Evolutionary conservation across 2,797 vertebrate species (phyloP), one percentile per base, ranked within the genome.

Genomic region (Podargus strigoides): DNA sequence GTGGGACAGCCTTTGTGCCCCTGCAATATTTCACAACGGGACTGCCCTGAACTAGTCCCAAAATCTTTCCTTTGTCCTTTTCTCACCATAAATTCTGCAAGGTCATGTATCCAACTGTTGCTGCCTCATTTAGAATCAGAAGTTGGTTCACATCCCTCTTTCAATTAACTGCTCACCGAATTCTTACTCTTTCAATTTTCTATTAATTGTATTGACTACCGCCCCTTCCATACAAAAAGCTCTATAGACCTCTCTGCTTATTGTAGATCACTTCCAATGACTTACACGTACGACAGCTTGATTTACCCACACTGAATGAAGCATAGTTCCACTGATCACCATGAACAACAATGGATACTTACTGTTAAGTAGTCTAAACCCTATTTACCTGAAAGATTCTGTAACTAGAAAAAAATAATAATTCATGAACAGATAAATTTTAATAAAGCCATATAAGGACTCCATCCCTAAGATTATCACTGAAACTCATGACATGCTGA

Each of bases 221-320:
- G 87, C 7, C 12, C 23, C 14, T 83, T 62, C 42, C 56, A 58
- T 21, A 52, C 4, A 37, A 80, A 75, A 69, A n/a, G 16, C 49
- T 27, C 26, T 44, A 42, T 9, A 83, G 53, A 26, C 4, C 9
- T 34, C 67, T 78, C 22, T 55, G 18, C 32, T 68, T 68, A 28
- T 3, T 53, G 12, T 12, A 37, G 28, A 56, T 76, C 41, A 44
- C 28, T 82, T 87, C 49, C 63, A 84, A 39, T 36, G 19, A 52
- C 30, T 66, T 59, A 28, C 1, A 58, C 0, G 0, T 34, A 46
- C 6, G 75, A 56, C 19, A 76, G 30, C 27, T 37, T 82, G 37
- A 59, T 20, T 68, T 18, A 91, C 7, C 7, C 68, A 64, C 8
- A 9, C 5, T 44, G 62, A 87, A 32, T 14, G 74, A 67, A 47